A percentile compares a stretch with the other conserved stretches of the same genome.
Conservation (phyloP, 2,797 vertebrate genomes). For the Halcyon smyrnensis region DNA sequence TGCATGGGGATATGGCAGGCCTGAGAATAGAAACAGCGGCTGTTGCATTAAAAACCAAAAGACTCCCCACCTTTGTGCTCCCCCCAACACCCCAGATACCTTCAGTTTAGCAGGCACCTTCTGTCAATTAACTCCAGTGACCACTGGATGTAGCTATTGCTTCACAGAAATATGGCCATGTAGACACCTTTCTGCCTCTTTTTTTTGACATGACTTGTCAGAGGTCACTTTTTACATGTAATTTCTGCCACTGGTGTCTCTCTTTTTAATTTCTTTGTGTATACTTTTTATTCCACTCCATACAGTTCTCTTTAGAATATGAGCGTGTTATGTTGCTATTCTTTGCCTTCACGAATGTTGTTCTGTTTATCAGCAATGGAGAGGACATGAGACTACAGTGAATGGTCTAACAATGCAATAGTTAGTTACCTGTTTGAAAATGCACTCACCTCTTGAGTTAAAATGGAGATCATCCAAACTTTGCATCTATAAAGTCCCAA, state of each 20-base stretch:
- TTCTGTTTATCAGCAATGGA: neutral
- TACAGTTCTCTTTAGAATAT: neutral
- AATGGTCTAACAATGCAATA: neutral
- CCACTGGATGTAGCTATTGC: conserved; percentile 70
- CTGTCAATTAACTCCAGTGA: conserved; percentile 3
- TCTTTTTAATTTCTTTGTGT: neutral
- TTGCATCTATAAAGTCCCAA: neutral
- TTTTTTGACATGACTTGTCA: neutral
- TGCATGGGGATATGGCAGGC: neutral
- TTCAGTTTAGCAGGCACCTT: neutral
- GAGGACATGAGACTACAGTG: neutral
- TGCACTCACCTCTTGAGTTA: neutral
- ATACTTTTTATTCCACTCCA: neutral
- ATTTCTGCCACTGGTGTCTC: neutral
- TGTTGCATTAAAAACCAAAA: neutral
- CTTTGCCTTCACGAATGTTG: neutral
- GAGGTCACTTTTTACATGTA: neutral
- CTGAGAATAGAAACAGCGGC: neutral
- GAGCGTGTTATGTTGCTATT: neutral
- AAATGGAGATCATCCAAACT: neutral
- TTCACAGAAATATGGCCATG: neutral
- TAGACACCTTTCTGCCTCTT: conserved; percentile 36
- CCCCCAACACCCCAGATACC: neutral
- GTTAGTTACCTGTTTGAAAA: neutral
- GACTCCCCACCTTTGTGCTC: neutral